Evolutionary conservation across 2,888 invertebrate species (phyloP), one percentile per base, ranked within the genome.

Genomic region (Drosophila trichaetosa): DNA sequence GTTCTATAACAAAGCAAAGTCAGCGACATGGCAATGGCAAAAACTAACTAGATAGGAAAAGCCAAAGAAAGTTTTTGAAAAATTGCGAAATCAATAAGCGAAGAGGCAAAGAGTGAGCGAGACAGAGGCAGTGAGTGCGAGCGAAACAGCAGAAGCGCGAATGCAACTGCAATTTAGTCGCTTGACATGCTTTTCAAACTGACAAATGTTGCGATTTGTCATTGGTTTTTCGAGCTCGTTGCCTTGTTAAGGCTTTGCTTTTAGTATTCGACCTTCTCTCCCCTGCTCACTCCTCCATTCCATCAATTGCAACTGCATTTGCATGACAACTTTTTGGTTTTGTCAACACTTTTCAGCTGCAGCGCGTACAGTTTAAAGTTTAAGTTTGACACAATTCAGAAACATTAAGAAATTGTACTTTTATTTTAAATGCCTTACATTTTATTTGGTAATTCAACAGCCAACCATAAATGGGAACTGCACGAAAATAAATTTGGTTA

Each of bases 111-210:
- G 8, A 31, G 24, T 6, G 1, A 40, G n/a, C 21, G 27, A 36
- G 11, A 38, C 24, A 34, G 7, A 40, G 38, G 21, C 34, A 42
- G 42, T 11, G 24, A 10, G 42, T 33, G 38, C n/a, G 46, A 60
- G 33, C 7, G 24, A 40, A 11, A 21, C 8, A 56, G 46, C 21
- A 34, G 24, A 27, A 42, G 21, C 46, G n/a, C 53, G 56, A 34
- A 57, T 64, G 86, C 88, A 86, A 75, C 73, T 82, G 82, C 82
- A 82, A 89, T 82, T 85, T 84, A 87, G 77, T 86, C 89, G 82
- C 87, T 76, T 90, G 86, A 86, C 89, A 81, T 81, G 81, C 69
- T 81, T 89, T 79, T 78, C 79, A 69, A 82, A 57, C 73, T 88
- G 89, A 83, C 89, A 84, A 89, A 75, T 83, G 72, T 68, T 76